Conservation (phyloP, 1,140 invertebrate species). For the Drosophila malerkotliana region DNA sequence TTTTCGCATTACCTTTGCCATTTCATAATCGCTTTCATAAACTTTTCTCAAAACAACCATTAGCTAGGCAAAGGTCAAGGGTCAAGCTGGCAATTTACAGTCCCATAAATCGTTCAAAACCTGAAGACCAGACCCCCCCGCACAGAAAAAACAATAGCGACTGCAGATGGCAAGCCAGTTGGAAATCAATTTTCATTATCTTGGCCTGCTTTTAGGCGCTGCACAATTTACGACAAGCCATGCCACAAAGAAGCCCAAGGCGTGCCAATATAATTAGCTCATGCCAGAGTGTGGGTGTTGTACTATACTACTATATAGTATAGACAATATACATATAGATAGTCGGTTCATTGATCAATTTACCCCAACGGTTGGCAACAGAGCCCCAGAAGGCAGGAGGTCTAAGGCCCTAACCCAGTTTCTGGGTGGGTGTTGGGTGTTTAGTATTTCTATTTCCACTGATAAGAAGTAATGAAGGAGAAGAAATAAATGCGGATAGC, state of each 20-base stretch:
- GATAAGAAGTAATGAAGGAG: slow-evolving; percentile 51
- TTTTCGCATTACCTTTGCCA: background rate
- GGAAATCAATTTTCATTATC: slow-evolving; percentile 73
- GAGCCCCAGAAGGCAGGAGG: background rate
- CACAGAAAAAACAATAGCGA: background rate
- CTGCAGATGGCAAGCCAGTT: slow-evolving; percentile 35
- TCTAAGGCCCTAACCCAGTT: slow-evolving; percentile 48
- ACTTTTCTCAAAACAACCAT: slow-evolving; percentile 1
- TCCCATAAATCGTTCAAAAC: slow-evolving; percentile 11
- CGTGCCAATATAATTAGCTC: slow-evolving; percentile 75
- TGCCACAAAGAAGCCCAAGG: slow-evolving; percentile 57
- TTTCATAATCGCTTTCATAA: slow-evolving; percentile 6
- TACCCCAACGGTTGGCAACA: slow-evolving; percentile 16
- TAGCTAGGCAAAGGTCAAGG: background rate
- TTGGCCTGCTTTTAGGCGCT: slow-evolving; percentile 61
- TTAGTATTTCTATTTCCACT: slow-evolving; percentile 7
- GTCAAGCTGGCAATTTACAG: slow-evolving; percentile 23
- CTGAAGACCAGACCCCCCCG: slow-evolving; percentile 3
- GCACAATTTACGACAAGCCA: slow-evolving; percentile 44
- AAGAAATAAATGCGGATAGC: slow-evolving; percentile 35
- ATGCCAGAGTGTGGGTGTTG: slow-evolving; percentile 23
- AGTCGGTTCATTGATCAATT: slow-evolving; percentile 67
- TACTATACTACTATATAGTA: background rate
- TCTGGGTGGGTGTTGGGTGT: background rate
- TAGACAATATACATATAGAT: slow-evolving; percentile 9